Conservation (phyloP, 2,888 invertebrate species). For the Pheosia tremula region DNA sequence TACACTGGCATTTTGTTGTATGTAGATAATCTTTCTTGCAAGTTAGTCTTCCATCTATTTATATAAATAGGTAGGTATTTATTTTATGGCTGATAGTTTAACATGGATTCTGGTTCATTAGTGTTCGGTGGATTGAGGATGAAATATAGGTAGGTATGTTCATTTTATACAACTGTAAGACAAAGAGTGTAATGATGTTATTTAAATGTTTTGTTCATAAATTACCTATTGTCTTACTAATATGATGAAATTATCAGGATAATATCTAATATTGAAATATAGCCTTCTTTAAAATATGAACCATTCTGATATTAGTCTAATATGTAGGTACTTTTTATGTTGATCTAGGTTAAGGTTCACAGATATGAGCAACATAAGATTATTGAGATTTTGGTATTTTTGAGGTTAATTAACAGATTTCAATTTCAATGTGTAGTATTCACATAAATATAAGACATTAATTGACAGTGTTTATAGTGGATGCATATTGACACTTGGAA, state of each 20-base stretch:
- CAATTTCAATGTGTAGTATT: no score
- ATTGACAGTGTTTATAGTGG: no score
- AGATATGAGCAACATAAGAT: no score
- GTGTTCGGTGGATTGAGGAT: constrained; percentile 12
- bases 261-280: no score
- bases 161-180: constrained; percentile 9
- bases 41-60: constrained; percentile 9
- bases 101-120: constrained; percentile 14
- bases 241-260: neutral
- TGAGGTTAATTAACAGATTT: no score
- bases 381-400: no score
- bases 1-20: neutral
- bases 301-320: neutral
- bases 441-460: no score
- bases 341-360: neutral
- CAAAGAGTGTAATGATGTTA: neutral
- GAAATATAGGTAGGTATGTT: constrained; percentile 2
- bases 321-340: neutral
- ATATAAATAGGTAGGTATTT: constrained; percentile 16
- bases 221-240: neutral
- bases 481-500: no score
- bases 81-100: constrained; percentile 16
- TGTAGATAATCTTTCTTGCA: constrained; percentile 8
- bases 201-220: constrained; percentile 8
- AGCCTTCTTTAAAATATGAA: neutral